Evolutionary conservation across 2,113 vertebrate species (phyloP).

Genomic region (Laticauda laticaudata): DNA sequence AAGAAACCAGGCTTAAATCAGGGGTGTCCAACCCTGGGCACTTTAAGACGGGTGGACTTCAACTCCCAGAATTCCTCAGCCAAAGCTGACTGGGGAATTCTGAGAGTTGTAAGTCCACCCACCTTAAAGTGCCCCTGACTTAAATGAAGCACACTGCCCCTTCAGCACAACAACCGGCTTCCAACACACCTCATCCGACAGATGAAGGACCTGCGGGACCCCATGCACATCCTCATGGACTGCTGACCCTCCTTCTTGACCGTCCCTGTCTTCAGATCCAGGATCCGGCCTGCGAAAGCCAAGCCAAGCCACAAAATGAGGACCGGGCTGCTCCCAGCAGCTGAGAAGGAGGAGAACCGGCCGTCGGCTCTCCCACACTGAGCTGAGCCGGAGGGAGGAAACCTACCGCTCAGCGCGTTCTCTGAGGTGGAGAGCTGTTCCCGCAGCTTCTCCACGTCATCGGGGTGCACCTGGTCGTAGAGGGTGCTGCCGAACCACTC

Average conservation of each 20-base stretch:
- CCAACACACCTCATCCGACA: constrained; percentile 90
- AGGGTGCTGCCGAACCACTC: constrained; percentile 94
- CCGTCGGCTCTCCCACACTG: rapidly evolving
- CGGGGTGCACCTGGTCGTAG: constrained; percentile 94
- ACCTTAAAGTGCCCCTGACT: neutral
- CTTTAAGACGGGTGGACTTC: too few species aligned
- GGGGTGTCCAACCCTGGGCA: too few species aligned
- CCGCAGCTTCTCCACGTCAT: constrained; percentile 91
- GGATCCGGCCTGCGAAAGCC: constrained; percentile 80
- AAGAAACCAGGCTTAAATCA: neutral
- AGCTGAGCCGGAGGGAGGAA: rapidly evolving
- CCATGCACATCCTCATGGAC: constrained; percentile 95
- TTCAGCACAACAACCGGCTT: neutral
- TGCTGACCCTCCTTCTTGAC: constrained; percentile 98
- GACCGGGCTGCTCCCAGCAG: neutral
- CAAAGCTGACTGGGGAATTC: too few species aligned
- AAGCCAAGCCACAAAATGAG: neutral
- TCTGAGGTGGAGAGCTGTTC: constrained; percentile 95
- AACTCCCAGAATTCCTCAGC: too few species aligned
- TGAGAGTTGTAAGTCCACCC: too few species aligned
- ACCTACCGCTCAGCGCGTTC: constrained; percentile 83
- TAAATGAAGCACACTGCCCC: neutral
- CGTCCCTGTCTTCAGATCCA: constrained; percentile 94
- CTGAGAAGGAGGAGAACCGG: too few species aligned
- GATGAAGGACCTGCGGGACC: constrained; percentile 93